These are phyloP conservation scores for Gadus macrocephalus DNA, from an alignment of 2,113 vertebrate genomes.

Conservation along the genomic window DNA sequence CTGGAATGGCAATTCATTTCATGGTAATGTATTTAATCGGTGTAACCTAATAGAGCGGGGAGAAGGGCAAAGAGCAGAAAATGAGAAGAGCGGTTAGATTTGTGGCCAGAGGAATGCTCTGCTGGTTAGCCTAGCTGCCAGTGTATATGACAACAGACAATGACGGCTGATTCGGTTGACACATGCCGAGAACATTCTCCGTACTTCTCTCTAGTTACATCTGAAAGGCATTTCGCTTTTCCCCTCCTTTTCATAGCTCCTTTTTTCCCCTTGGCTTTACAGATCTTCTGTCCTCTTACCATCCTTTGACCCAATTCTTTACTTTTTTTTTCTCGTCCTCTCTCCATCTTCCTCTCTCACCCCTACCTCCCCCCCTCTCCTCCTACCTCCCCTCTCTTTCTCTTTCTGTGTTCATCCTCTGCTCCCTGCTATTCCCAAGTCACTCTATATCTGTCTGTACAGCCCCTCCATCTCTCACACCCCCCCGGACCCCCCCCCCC, in stretches of 20 bases:
- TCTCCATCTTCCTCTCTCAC: background rate
- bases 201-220: background rate
- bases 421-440: conserved; percentile 37
- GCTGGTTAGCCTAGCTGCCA: conserved; percentile 14
- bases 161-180: conserved; percentile 32
- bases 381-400: background rate
- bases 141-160: conserved; percentile 4
- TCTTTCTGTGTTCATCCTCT: conserved; percentile 17
- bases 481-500: conserved; percentile 26
- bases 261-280: conserved; percentile 10
- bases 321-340: background rate
- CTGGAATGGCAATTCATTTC: conserved; percentile 8
- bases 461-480: conserved; percentile 31
- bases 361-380: background rate
- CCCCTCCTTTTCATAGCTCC: background rate
- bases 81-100: conserved; percentile 12
- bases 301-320: conserved; percentile 10
- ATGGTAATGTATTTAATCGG: conserved; percentile 34
- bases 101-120: conserved; percentile 24
- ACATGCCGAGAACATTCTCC: background rate
- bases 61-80: conserved; percentile 30
- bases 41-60: conserved; percentile 52
- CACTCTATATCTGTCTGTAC: conserved; percentile 44
- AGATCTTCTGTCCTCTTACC: conserved; percentile 18
- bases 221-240: background rate